Evolutionary conservation across 2,797 vertebrate genomes (phyloP).

Genomic region (Diceros bicornis): DNA sequence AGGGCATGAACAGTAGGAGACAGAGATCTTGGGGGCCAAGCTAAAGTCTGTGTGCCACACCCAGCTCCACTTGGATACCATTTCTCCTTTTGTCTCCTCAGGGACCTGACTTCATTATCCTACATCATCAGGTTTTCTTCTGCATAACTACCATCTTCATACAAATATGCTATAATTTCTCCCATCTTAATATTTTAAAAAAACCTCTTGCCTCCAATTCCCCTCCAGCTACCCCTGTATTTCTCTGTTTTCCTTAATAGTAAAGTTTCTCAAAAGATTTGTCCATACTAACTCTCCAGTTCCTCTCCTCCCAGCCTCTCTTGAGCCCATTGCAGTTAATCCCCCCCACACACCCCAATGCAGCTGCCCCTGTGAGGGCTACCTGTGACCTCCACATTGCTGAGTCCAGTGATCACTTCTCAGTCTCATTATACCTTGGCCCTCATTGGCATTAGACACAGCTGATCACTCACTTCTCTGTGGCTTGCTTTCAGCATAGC

Average conservation of each 20-base stretch:
- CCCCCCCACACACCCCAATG: neutral
- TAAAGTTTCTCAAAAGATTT: conserved; percentile 5
- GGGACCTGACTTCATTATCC: neutral
- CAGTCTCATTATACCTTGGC: neutral
- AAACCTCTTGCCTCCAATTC: neutral
- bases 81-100: neutral
- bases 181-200: neutral
- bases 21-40: neutral
- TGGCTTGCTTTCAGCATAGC: neutral
- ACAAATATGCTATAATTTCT: neutral
- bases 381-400: neutral
- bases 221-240: neutral
- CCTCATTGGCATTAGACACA: neutral
- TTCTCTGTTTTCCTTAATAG: neutral
- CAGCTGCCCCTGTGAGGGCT: neutral
- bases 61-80: neutral
- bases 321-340: neutral
- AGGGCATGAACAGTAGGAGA: neutral
- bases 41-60: neutral
- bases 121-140: neutral
- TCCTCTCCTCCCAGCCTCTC: neutral
- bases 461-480: neutral
- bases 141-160: neutral
- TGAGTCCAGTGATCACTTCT: neutral
- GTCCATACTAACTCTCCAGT: neutral